Evolutionary conservation across 2,113 vertebrate genomes (phyloP).

Genomic region (Erythrocercus mccallii): DNA sequence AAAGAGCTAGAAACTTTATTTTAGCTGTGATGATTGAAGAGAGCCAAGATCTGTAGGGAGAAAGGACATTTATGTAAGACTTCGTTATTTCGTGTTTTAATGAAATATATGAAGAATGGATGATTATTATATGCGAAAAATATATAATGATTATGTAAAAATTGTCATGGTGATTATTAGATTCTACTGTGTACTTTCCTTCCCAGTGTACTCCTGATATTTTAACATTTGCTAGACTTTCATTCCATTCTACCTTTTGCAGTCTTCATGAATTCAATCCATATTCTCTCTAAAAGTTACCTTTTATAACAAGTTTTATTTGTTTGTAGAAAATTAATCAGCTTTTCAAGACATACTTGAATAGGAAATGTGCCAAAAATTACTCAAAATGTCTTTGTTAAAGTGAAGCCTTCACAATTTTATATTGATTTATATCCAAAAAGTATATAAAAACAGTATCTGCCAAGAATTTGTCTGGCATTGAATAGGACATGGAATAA

Average conservation of each 20-base stretch:
- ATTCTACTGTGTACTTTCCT: neutral
- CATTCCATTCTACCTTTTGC: neutral
- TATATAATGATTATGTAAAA: neutral
- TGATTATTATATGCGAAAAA: neutral
- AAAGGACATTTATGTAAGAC: neutral
- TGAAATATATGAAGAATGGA: neutral
- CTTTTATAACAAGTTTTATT: neutral
- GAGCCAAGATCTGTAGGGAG: neutral
- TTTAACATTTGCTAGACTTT: neutral
- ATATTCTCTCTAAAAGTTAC: neutral
- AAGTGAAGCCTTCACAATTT: neutral
- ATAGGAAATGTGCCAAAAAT: neutral
- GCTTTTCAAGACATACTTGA: neutral
- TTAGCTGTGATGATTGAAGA: neutral
- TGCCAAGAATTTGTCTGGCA: neutral
- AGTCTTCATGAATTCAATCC: neutral
- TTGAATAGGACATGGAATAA: neutral
- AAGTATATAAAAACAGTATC: neutral
- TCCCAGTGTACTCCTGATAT: neutral
- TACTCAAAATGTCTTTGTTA: neutral
- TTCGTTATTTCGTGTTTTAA: neutral
- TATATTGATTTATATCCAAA: neutral
- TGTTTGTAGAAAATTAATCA: neutral
- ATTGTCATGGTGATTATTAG: neutral
- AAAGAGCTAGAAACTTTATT: neutral